Percentiles rank a stretch among this genome's conserved stretches.
phyloP scores from a whole-genome alignment of 1,140 invertebrate species.

The Drosophila albomicans region DNA sequence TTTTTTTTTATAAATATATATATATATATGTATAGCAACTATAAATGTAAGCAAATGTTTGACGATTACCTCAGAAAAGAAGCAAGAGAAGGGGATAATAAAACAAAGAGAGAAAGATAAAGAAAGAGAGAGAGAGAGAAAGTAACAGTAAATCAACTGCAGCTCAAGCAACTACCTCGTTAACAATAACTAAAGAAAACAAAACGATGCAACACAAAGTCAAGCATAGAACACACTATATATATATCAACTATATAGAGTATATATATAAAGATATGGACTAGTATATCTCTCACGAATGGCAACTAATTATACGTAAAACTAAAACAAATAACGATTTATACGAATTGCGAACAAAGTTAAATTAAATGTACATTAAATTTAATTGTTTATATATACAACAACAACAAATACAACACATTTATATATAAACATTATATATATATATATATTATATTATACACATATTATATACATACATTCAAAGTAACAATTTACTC shows the following conservation, averaged over 20 bases:
- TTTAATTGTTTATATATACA: slow-evolving; percentile 76
- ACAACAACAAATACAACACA: slow-evolving; percentile 41
- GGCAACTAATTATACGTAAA: slow-evolving; percentile 79
- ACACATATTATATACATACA: slow-evolving; percentile 15
- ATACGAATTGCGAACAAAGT: slow-evolving; percentile 46
- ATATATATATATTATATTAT: slow-evolving; percentile 28
- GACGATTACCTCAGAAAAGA: slow-evolving; percentile 62
- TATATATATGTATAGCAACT: slow-evolving; percentile 27
- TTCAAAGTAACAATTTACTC: slow-evolving; percentile 37
- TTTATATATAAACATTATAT: slow-evolving; percentile 49
- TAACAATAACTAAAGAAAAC: slow-evolving; percentile 54
- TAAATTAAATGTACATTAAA: slow-evolving; percentile 78
- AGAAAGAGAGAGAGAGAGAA: slow-evolving; percentile 18
- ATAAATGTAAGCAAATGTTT: slow-evolving; percentile 48
- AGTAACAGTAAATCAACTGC: slow-evolving; percentile 46
- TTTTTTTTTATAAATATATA: slow-evolving; percentile 29
- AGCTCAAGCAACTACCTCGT: slow-evolving; percentile 67
- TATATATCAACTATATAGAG: slow-evolving; percentile 17
- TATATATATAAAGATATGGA: slow-evolving; percentile 15
- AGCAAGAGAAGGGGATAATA: slow-evolving; percentile 1
- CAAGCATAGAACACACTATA: slow-evolving; percentile 13
- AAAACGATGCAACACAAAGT: slow-evolving; percentile 6
- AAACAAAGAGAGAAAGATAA: too few species aligned
- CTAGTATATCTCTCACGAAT: slow-evolving; percentile 37
- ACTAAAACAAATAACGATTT: slow-evolving; percentile 61